Base-by-base conservation (phyloP, 2,888 invertebrate species). In the Ornithoptera alexandrae region DNA sequence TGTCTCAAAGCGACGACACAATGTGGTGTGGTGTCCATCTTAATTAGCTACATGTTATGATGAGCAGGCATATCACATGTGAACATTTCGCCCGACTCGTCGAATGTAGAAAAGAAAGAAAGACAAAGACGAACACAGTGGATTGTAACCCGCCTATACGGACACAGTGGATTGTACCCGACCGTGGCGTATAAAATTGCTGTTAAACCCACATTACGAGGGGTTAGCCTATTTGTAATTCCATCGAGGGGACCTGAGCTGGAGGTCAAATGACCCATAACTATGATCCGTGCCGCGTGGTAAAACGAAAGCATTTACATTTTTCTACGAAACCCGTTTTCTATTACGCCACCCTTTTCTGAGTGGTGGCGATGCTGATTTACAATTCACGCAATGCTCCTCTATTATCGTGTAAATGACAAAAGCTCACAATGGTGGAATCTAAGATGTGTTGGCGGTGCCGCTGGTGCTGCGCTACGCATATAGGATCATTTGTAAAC, bases 231-330 rank as follows among this genome's bases (percentile, higher is more conserved):
- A 77, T 82, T 89, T 89, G 82, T 84, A 86, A 89, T 89, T 87
- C 88, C 79, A 82, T 79, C 74, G 81, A 78, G 79, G 50, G 80
- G 77, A 77, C 81, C 3, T 79, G 78, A 79, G 79, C 80, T 72
- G 79, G 82, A 20, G 87, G 84, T 86, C 87, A 84, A 84, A 78
- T 86, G 84, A 84, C 84, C 87, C 87, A 87, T 88, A 87, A 88
- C 81, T 89, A 80, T 81, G 77, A 84, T 83, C 82, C 81, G 71
- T 71, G 76, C 72, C 77, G 76, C 77, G 80, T 81, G 81, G 83
- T 85, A 84, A 84, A 30, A 80, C 74, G 79, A 79, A 76, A 75
- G 77, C 77, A 83, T 87, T 87, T 86, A 88, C 85, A 86, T 84
- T 81, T 83, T 89, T 88, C 90, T 79, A 79, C 78, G 90, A 87